Conservation (phyloP, 2,797 vertebrate species). For the Argentina silus region DNA sequence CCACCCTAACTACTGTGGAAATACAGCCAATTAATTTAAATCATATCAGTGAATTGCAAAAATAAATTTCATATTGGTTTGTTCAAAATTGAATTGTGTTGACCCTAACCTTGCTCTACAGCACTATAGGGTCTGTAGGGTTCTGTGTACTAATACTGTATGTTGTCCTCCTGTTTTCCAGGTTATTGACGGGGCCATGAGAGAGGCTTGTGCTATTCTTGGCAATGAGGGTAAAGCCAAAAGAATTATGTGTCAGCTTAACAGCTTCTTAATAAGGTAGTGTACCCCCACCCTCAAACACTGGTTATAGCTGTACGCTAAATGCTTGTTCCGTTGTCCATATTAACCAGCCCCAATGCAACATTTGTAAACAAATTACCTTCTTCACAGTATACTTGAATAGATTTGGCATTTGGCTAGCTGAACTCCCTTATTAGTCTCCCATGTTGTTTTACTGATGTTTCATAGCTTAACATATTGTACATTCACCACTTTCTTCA, state of each 20-base stretch:
- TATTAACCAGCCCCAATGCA: background rate
- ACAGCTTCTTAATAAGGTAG: constrained; percentile 69
- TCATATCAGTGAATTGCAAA: background rate
- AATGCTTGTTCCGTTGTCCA: background rate
- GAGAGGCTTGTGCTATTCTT: constrained; percentile 45
- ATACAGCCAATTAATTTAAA: background rate
- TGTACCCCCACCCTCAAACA: background rate
- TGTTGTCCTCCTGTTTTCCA: constrained; percentile 39
- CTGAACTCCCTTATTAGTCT: background rate
- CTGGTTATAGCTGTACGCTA: background rate
- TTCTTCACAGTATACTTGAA: background rate
- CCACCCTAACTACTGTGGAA: too few species aligned
- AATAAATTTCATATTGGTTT: background rate
- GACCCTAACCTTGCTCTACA: background rate
- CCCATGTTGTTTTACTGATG: too few species aligned
- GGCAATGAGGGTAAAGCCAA: constrained; percentile 44
- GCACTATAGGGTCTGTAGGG: background rate
- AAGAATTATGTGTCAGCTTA: constrained; percentile 60
- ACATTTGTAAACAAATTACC: background rate
- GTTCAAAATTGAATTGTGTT: background rate
- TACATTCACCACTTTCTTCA: too few species aligned
- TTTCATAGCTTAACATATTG: too few species aligned
- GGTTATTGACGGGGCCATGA: constrained; percentile 50
- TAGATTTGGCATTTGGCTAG: background rate
- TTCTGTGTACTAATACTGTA: background rate